Conservation (phyloP, 2,113 vertebrate genomes). For the Potamarius usumacintae region DNA sequence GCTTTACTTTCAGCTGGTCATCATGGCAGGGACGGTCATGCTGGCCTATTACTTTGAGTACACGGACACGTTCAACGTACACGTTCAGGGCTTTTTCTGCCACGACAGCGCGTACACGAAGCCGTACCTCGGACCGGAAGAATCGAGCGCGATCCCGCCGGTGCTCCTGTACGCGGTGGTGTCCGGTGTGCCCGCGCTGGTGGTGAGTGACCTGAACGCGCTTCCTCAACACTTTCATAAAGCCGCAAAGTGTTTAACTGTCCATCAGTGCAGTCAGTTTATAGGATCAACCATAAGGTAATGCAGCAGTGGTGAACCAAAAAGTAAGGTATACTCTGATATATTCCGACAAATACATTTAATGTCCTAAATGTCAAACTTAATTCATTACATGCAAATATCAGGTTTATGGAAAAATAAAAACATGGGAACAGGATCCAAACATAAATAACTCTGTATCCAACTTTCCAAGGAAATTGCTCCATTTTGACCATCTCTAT, state of each 20-base stretch:
- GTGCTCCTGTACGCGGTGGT: constrained; percentile 83
- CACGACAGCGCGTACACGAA: constrained; percentile 82
- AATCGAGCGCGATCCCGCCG: constrained; percentile 82
- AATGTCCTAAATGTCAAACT: neutral
- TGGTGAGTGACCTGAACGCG: constrained; percentile 73
- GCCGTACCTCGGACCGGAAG: constrained; percentile 87
- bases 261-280: neutral
- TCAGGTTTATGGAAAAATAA: neutral
- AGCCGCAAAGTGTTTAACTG: neutral
- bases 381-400: neutral
- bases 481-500: neutral
- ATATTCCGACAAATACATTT: no score
- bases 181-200: constrained; percentile 81
- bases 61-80: constrained; percentile 87
- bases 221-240: neutral
- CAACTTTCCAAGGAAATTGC: neutral
- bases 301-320: neutral
- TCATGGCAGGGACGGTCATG: constrained; percentile 86
- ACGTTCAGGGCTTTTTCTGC: constrained; percentile 88
- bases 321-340: neutral
- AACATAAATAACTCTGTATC: neutral
- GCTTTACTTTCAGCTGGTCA: constrained; percentile 94
- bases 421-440: neutral
- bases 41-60: constrained; percentile 92
- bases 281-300: neutral